These are phyloP conservation scores for Pseudomyrmex dendroicus DNA, from an alignment of 1,140 invertebrate species.

Conservation along the genomic window DNA sequence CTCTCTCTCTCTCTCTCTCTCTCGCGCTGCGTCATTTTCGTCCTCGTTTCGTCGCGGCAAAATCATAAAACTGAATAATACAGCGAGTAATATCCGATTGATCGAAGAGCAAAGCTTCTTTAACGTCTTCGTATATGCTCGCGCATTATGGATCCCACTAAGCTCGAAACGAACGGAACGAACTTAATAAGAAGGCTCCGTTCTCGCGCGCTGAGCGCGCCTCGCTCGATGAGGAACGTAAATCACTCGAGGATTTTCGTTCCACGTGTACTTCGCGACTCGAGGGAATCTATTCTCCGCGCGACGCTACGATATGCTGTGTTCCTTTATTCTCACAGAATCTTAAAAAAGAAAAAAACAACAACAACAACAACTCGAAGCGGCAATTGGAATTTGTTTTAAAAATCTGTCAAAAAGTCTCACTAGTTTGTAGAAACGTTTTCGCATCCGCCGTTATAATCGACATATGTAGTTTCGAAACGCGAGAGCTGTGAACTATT, in stretches of 20 bases:
- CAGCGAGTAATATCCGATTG: slow-evolving; percentile 44
- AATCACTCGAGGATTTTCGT: slow-evolving; percentile 40
- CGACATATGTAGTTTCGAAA: background rate
- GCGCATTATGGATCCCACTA: slow-evolving; percentile 37
- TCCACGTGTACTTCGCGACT: slow-evolving; percentile 16
- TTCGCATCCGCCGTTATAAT: too few relatives aligned
- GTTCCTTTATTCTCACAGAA: background rate
- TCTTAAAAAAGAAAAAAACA: background rate
- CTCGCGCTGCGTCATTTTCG: background rate
- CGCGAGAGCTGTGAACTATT: background rate
- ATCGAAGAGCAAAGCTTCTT: slow-evolving; percentile 43
- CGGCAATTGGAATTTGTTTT: too few relatives aligned
- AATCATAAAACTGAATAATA: slow-evolving; percentile 17
- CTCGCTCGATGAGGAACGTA: slow-evolving; percentile 6
- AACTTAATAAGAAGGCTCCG: slow-evolving; percentile 43
- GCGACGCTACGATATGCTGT: background rate
- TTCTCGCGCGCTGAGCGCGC: background rate
- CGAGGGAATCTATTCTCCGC: background rate
- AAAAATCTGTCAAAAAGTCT: too few relatives aligned
- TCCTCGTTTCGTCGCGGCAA: background rate
- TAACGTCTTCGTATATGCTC: slow-evolving; percentile 29
- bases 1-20: too few relatives aligned
- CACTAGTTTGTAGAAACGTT: too few relatives aligned
- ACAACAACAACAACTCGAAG: background rate
- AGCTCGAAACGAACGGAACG: slow-evolving; percentile 28